phyloP scores from a whole-genome alignment of 2,113 vertebrate genomes.

The Chrysemys picta region DNA sequence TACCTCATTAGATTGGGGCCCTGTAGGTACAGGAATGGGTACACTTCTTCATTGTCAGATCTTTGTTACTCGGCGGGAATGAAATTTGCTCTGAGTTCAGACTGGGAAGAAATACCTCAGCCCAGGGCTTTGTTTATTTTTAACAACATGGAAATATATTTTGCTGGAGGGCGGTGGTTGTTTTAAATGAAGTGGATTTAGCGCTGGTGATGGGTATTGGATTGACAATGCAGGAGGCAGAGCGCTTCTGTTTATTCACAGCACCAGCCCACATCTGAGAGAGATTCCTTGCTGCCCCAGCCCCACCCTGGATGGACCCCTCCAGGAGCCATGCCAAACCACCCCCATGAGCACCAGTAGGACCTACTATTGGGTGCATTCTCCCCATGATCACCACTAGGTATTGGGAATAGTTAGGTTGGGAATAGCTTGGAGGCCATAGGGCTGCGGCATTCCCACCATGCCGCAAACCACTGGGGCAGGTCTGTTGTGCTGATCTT shows the following conservation, averaged over 20 bases:
- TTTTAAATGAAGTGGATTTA: neutral
- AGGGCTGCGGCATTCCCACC: too few species aligned
- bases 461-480: too few species aligned
- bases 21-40: neutral
- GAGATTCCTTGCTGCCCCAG: rapidly evolving
- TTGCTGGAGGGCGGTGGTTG: neutral
- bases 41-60: neutral
- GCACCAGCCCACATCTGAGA: neutral
- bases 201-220: neutral
- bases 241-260: neutral
- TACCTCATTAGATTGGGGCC: conserved; percentile 65
- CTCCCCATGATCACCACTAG: rapidly evolving
- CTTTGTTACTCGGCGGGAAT: neutral
- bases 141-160: neutral
- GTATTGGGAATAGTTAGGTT: neutral
- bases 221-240: neutral
- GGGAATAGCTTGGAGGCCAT: too few species aligned
- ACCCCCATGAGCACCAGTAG: neutral
- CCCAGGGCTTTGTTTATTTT: neutral
- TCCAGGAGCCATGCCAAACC: neutral
- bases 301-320: neutral
- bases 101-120: neutral
- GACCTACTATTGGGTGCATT: rapidly evolving
- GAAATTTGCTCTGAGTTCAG: neutral
- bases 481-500: neutral